A percentile compares a stretch with the other conserved stretches of the same genome.
These are phyloP conservation scores for Drosophila nigrodunni DNA, from an alignment of 1,140 invertebrate genomes.

Conservation along the genomic window DNA sequence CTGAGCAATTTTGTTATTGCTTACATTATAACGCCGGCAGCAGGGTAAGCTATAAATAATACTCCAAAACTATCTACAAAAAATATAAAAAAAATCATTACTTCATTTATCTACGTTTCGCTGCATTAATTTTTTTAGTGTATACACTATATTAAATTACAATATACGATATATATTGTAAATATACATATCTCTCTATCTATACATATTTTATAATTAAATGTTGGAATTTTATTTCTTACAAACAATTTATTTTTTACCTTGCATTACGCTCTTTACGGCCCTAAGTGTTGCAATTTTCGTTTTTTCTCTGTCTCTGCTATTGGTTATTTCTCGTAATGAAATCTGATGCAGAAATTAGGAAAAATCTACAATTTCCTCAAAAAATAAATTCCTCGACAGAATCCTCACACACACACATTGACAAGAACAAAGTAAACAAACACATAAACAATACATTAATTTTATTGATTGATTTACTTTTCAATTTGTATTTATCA, in stretches of 20 bases:
- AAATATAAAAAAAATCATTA: slow-evolving; percentile 22
- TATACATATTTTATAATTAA: slow-evolving; percentile 24
- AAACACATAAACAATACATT: slow-evolving; percentile 37
- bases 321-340: slow-evolving; percentile 16
- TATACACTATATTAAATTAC: slow-evolving; percentile 45
- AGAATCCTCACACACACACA: background rate
- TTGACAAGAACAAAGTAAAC: background rate
- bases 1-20: slow-evolving; percentile 32
- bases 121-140: slow-evolving; percentile 47
- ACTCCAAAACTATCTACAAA: slow-evolving; percentile 22
- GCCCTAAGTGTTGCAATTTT: slow-evolving; percentile 2
- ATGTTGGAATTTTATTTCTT: slow-evolving; percentile 39
- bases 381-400: slow-evolving; percentile 6
- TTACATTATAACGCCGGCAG: slow-evolving; percentile 33
- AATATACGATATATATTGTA: slow-evolving; percentile 17
- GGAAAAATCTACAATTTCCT: background rate
- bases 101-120: slow-evolving; percentile 43
- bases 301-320: background rate
- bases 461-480: slow-evolving; percentile 8
- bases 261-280: slow-evolving; percentile 36
- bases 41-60: slow-evolving; percentile 53
- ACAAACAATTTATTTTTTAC: slow-evolving; percentile 26
- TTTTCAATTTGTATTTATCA: slow-evolving; percentile 4
- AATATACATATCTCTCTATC: slow-evolving; percentile 49
- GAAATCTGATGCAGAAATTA: slow-evolving; percentile 9